Base-by-base conservation (phyloP, 2,888 invertebrate species). In the Philonicus albiceps region DNA sequence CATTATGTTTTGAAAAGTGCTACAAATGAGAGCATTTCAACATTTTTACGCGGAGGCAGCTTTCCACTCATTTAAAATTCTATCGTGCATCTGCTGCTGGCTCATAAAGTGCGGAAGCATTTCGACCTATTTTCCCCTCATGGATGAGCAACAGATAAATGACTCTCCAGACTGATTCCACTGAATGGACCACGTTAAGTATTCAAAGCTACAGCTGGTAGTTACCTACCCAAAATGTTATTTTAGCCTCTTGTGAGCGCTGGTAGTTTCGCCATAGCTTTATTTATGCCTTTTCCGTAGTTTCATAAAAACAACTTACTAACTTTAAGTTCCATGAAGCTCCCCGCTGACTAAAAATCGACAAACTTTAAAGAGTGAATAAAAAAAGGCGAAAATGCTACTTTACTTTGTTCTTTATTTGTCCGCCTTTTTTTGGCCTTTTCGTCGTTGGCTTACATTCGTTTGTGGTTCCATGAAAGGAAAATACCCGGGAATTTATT, bases 61-160 rank as follows among this genome's bases (percentile, higher is more conserved):
- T 34, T 43, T 76, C 43, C 76, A 76, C 43, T 76, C 76, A 76
- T 76, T 76, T 76, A 76, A 76, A 76, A 76, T 76, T 76, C 76
- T 22, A 76, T 76, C 76, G 76, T 76, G 40, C 76, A 76, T 43
- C 74, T 34, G 74, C 74, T 34, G 74, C 74, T 37, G 27, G 40
- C 27, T n/a, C 76, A 76, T 43, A 76, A 40, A 76, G 19, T 40
- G 22, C 76, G 76, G 76, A 76, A 76, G 76, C 16, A 76, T 76
- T 76, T 22, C 43, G 37, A 43, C 37, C 76, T 27, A 37, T 19
- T 37, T 76, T 76, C 37, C 27, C 43, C 40, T 76, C 37, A 37
- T 19, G 34, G 76, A 40, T 34, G 76, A 40, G 76, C 76, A 76
- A 76, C 76, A 76, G 76, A 76, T 76, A 40, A 76, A 76, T 76